Evolutionary conservation across 2,797 vertebrate species (phyloP), one percentile per base, ranked within the genome.

Genomic region (Labroides dimidiatus): DNA sequence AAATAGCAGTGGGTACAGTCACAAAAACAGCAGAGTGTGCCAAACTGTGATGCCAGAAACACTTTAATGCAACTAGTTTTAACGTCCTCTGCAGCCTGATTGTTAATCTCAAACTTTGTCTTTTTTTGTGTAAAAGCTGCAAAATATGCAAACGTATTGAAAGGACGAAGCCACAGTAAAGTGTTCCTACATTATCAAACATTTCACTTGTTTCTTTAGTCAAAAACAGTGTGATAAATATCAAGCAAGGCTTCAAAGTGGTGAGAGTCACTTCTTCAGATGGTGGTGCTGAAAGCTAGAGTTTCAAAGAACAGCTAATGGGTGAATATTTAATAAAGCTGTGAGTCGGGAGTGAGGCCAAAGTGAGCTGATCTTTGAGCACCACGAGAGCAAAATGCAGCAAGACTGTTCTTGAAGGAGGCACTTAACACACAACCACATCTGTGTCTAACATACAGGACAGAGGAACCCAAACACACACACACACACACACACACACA

Each of bases 331-430:
- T 71, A 19, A 77, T 63, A 61, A 79, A 75, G 79, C 69, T 54
- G 69, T 30, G 23, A 55, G 76, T 59, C 64, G 55, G 81, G 56
- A 67, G 64, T 69, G 67, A 83, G 48, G 76, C 77, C 79, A 84
- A 70, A 80, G 64, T 79, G 66, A 80, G 84, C 81, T 87, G 80
- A 82, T 88, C 85, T 89, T 84, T 81, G 82, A 80, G 84, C 57
- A 84, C 58, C 76, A 56, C 72, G 81, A 84, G 80, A 89, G 90
- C 82, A 78, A 88, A n/a, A 87, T 80, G 90, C 86, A 88, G 84
- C 78, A 63, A 62, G 79, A 88, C 88, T 24, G 23, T 93, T 92
- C 90, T 93, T 92, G 90, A 92, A 92, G 90, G 90, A 92, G 90
- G 71, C 68, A 67, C 55, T 73, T 59, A 62, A 78, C 61, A 64